Base-by-base conservation (phyloP, 2,888 invertebrate species). In the Tetramorium bicarinatum region DNA sequence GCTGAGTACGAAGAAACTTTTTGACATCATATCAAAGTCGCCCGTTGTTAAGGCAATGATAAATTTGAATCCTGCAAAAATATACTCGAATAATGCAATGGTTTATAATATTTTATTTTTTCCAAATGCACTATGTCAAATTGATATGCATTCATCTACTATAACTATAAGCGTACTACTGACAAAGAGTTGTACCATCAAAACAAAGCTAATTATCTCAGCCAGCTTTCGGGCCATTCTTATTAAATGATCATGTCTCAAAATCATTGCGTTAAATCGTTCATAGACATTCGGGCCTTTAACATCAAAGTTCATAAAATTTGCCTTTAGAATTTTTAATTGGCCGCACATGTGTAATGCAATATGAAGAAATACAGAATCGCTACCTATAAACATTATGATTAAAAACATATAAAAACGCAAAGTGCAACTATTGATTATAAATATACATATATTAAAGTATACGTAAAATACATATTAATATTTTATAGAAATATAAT, bases 41-140 rank as follows among this genome's bases (percentile, higher is more conserved):
- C 18, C 44, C 3, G 77, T 69, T 29, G 86, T 49, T 3, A 89
- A 75, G 82, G 77, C n/a, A 90, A 85, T 11, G 25, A 90, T 79
- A 56, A 79, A 69, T 11, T 69, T 56, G 11, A 79, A 79, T 56
- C 77, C 77, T 79, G 15, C 15, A 56, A 79, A 47, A 21, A 59
- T 18, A 69, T 4, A 34, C n/a, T 0, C n/a, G 7, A 38, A 11
- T 29, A 77, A 77, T 56, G 3, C 44, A 56, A 29, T 25, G 41
- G 69, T 21, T 29, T 44, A 7, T 47, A 56, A 11, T 1, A 47
- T 59, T 41, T 7, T 2, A 18, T 66, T 13, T 13, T 77, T 75
- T 66, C 13, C 18, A 13, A 67, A 77, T 67, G 29, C 15, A 3
- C 15, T 41, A 11, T 18, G 25, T 11, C 1, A 49, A 34, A 49